Percentiles rank a stretch among this genome's conserved stretches.
Conservation (phyloP, 2,797 vertebrate species). For the Protonibea diacanthus region DNA sequence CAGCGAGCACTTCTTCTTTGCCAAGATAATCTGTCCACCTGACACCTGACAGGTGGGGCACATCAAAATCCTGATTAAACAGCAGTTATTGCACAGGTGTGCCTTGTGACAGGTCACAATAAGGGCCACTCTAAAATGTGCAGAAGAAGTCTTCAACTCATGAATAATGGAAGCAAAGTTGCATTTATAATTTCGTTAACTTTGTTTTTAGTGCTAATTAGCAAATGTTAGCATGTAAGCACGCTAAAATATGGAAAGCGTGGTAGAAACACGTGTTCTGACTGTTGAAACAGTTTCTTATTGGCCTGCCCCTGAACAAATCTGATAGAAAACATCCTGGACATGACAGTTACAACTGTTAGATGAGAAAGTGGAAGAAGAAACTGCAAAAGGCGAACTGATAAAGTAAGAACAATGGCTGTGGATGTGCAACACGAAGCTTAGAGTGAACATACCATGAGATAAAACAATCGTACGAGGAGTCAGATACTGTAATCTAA, state of each 20-base stretch:
- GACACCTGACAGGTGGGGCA: no score
- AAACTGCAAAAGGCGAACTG: background rate
- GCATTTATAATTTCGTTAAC: no score
- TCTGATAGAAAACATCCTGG: background rate
- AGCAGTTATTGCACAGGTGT: no score
- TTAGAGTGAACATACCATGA: conserved; percentile 7
- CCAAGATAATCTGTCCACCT: no score
- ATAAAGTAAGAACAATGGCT: background rate
- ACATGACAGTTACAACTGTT: background rate
- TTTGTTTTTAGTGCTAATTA: background rate
- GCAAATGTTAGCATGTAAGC: background rate
- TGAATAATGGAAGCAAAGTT: no score
- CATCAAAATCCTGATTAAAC: no score
- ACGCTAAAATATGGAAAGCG: background rate
- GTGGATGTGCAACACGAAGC: background rate
- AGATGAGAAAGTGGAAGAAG: background rate
- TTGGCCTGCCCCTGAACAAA: background rate
- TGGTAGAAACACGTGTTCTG: background rate
- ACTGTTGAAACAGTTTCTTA: background rate
- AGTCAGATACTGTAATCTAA: conserved; percentile 16
- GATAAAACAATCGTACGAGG: background rate
- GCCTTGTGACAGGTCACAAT: no score
- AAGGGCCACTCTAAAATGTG: no score
- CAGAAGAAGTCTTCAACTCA: no score
- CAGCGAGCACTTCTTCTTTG: background rate